These are phyloP conservation scores for rat (Rattus norvegicus) DNA, from an alignment of 2,113 vertebrate genomes.

Conservation along the genomic window DNA sequence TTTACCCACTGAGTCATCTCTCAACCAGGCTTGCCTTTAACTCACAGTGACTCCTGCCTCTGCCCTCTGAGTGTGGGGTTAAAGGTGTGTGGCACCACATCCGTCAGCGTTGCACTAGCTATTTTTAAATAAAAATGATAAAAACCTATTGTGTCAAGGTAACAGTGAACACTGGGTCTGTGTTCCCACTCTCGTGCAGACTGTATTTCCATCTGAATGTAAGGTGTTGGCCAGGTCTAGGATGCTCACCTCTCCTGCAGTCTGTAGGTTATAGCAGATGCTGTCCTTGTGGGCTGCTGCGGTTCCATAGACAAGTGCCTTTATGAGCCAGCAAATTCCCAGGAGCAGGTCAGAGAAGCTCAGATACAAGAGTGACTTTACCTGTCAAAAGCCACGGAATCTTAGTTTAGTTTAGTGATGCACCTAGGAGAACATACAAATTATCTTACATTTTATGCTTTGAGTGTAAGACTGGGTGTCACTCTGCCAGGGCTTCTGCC, in stretches of 20 bases:
- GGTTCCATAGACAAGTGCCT: constrained; percentile 86
- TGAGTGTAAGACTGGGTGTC: neutral
- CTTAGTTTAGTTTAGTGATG: constrained; percentile 36
- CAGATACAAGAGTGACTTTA: constrained; percentile 91
- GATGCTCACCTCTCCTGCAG: constrained; percentile 88
- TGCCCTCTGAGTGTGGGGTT: neutral
- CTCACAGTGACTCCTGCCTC: neutral
- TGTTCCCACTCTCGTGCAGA: neutral
- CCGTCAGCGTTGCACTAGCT: neutral
- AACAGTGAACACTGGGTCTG: constrained; percentile 7
- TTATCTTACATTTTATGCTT: constrained; percentile 16
- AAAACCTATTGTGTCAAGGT: constrained; percentile 6
- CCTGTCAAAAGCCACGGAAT: constrained; percentile 81
- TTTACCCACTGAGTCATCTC: neutral
- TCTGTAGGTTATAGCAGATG: constrained; percentile 92
- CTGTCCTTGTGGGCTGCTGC: constrained; percentile 74
- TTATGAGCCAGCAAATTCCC: constrained; percentile 91
- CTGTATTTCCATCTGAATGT: neutral
- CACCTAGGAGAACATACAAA: neutral
- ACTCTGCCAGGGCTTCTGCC: constrained; percentile 1
- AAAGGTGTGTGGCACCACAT: neutral
- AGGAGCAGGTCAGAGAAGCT: constrained; percentile 91
- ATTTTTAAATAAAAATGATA: constrained; percentile 23
- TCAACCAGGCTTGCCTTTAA: neutral
- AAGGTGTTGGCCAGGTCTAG: neutral